Conservation (phyloP, 2,113 vertebrate species). For the Actenoides hombroni region DNA sequence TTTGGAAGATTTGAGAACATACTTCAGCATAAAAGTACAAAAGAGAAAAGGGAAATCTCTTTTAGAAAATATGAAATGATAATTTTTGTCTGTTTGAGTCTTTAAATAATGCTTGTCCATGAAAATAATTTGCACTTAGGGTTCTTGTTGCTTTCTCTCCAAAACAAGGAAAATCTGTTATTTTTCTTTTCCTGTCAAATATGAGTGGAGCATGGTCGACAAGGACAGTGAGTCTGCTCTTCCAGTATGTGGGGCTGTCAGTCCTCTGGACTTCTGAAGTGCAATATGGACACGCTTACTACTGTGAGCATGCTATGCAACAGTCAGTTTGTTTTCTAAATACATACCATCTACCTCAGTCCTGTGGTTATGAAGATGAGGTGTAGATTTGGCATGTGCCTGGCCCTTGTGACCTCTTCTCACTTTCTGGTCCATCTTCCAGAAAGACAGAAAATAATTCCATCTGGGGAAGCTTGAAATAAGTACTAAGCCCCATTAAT, state of each 20-base stretch:
- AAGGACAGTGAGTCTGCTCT: not conserved
- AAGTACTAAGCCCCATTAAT: not conserved
- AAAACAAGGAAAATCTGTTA: not conserved
- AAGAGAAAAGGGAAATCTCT: not conserved
- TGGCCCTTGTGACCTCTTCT: not conserved
- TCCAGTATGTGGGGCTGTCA: not conserved
- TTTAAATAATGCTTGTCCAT: not conserved
- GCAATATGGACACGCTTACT: not conserved
- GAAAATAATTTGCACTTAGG: not conserved
- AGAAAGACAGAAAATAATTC: not conserved
- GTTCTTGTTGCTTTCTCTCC: not conserved
- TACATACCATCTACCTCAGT: not conserved
- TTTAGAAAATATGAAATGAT: not conserved
- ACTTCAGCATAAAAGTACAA: not conserved
- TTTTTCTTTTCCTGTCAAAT: not conserved
- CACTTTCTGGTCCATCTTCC: not conserved
- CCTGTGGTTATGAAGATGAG: not conserved
- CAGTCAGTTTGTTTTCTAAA: not conserved
- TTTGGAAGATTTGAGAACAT: not conserved
- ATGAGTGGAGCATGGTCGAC: fast-evolving
- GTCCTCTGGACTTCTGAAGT: not conserved
- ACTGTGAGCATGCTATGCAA: not conserved
- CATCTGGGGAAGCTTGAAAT: not conserved
- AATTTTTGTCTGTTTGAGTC: not conserved
- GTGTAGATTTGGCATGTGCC: not conserved